These are phyloP conservation scores for Xanthia icteritia DNA, from an alignment of 2,888 invertebrate genomes.

Conservation along the genomic window DNA sequence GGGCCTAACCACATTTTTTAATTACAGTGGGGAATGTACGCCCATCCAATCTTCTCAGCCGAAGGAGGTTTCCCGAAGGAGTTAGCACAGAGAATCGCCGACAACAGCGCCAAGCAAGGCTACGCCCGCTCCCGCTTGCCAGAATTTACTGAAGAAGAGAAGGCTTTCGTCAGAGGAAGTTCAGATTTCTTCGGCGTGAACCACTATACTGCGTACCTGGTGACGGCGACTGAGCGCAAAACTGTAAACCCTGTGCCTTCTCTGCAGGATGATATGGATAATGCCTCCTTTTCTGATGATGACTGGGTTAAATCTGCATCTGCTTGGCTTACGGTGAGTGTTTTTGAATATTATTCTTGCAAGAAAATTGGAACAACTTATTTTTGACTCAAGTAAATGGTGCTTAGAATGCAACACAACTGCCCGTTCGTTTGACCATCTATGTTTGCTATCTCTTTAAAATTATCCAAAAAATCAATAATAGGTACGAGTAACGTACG, in stretches of 20 bases:
- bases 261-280: conserved; percentile 71
- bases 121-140: conserved; percentile 83
- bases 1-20: background rate
- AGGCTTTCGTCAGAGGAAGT: conserved; percentile 73
- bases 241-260: conserved; percentile 68
- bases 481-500: background rate
- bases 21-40: conserved; percentile 84
- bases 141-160: conserved; percentile 81
- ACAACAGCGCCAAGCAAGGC: conserved; percentile 84
- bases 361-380: background rate
- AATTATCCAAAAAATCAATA: background rate
- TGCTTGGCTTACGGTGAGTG: conserved; percentile 73
- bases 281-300: conserved; percentile 55
- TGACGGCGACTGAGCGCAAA: conserved; percentile 72
- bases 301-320: conserved; percentile 77
- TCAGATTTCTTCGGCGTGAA: conserved; percentile 90
- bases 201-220: conserved; percentile 89
- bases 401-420: background rate
- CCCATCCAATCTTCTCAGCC: conserved; percentile 86
- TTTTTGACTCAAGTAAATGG: background rate
- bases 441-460: background rate
- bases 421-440: background rate
- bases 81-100: conserved; percentile 82
- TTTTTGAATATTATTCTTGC: background rate
- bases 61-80: conserved; percentile 89